Base-by-base conservation (phyloP, 2,113 vertebrate genomes). In the Mobula birostris region DNA sequence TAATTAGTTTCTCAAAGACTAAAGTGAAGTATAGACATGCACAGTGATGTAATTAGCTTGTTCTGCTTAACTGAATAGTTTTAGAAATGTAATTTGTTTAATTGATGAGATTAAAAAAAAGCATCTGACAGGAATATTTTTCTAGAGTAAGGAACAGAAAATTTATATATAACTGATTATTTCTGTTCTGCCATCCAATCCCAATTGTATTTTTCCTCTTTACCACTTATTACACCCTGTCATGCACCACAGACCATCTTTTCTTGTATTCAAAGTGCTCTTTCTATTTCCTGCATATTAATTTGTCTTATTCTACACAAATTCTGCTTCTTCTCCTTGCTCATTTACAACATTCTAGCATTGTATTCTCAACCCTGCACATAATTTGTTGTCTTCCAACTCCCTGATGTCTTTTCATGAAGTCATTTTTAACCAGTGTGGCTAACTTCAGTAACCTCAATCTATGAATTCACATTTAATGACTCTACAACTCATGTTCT, bases 1-100 rank as follows among this genome's bases (percentile, higher is more conserved):
- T 90, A 90, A 90, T 90, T 90, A 90, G 63, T 15, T 90, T 66
- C 85, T 90, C 85, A 90, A 90, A 90, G 61, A 66, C n/a, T 90
- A 19, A 29, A 61, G 58, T 1, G 2, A 36, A 66, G 17, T 66
- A 90, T 68, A 90, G 68, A 90, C 61, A 87, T 15, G 5, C 24
- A 88, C 56, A 36, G 12, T 90, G 61, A 68, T 32, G 29, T n/a
- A 90, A 90, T 90, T 68, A 90, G 83, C 27, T 24, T n/a, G 56
- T 14, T 85, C 29, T 87, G 56, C 27, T 88, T 88, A 88, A 88
- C 58, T 63, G 83, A 83, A 83, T 9, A 12, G 58, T 29, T 61
- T 88, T 61, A n/a, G 83, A 88, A 88, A 88, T 88, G 27, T n/a
- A 14, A 88, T 12, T 58, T 66, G n/a, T 66, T 68, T 90, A 66